Conservation (phyloP, 1,140 invertebrate species). For the Elysia chlorotica region DNA sequence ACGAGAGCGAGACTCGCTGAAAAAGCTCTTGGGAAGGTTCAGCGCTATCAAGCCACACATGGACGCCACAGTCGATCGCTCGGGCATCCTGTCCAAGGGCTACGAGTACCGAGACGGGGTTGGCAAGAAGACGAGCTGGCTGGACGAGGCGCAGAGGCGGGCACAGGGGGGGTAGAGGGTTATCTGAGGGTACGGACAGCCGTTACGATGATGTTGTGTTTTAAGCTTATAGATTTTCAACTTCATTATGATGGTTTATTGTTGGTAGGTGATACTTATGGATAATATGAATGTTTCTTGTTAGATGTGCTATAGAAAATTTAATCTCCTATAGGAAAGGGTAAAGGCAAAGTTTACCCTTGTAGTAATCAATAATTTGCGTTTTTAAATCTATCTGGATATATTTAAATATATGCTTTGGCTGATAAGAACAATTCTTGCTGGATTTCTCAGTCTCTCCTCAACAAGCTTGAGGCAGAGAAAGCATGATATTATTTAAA, state of each 20-base stretch:
- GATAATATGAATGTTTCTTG: no score
- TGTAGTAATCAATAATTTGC: constrained; percentile 1
- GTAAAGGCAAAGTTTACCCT: no score
- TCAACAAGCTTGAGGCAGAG: constrained; percentile 82
- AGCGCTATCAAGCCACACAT: constrained; percentile 90
- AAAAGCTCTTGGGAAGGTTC: constrained; percentile 74
- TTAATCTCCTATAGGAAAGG: no score
- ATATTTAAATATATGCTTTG: no score
- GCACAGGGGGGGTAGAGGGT: no score
- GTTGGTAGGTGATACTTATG: no score
- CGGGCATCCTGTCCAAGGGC: constrained; percentile 88
- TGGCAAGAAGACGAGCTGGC: constrained; percentile 71
- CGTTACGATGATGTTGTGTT: no score
- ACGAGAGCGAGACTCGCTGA: constrained; percentile 74
- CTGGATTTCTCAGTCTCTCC: constrained; percentile 50
- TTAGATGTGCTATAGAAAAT: no score
- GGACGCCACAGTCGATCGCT: constrained; percentile 89
- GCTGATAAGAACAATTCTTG: no score
- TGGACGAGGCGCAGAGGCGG: constrained; percentile 54
- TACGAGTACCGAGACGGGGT: constrained; percentile 89
- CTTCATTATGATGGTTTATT: no score
- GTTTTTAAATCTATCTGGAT: constrained; percentile 67
- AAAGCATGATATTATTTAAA: constrained; percentile 66
- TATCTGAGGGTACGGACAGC: no score
- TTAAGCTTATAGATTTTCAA: no score